Conservation (phyloP, 2,113 vertebrate species). For the Lepidothrix coronata region DNA sequence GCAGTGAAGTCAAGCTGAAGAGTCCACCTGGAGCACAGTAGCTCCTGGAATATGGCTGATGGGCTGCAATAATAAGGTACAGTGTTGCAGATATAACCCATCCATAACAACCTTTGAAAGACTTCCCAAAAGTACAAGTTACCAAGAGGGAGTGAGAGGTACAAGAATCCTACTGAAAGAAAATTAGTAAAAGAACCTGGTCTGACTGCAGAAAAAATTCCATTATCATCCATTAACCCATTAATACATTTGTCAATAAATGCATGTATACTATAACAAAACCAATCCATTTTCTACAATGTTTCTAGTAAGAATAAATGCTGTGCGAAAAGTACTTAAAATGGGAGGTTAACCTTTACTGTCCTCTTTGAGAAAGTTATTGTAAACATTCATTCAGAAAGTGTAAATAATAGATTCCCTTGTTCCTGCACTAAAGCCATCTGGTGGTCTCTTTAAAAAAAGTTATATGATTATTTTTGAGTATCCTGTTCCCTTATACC, state of each 20-base stretch:
- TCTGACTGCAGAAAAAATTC: not conserved
- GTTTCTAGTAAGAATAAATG: not conserved
- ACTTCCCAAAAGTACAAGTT: not conserved
- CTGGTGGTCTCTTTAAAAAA: not conserved
- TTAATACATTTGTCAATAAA: not conserved
- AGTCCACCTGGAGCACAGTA: not conserved
- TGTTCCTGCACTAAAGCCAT: not conserved
- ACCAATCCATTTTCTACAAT: accelerated
- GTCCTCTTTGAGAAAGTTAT: not conserved
- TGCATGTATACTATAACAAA: not conserved
- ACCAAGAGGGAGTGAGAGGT: not conserved
- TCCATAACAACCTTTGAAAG: not conserved
- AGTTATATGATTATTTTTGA: not conserved
- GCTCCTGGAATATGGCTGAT: not conserved
- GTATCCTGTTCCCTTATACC: not conserved
- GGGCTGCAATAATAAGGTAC: not conserved
- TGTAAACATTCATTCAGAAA: not conserved
- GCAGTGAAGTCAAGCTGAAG: not conserved
- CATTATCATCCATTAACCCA: not conserved
- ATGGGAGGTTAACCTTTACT: not conserved
- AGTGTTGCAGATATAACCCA: not conserved
- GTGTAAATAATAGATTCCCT: not conserved
- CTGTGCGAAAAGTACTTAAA: not conserved
- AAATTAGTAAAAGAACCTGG: not conserved
- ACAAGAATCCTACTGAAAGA: not conserved